A percentile compares a stretch with the other conserved stretches of the same genome.
Evolutionary conservation across 2,797 vertebrate genomes (phyloP).

Genomic region (Otus scops): DNA sequence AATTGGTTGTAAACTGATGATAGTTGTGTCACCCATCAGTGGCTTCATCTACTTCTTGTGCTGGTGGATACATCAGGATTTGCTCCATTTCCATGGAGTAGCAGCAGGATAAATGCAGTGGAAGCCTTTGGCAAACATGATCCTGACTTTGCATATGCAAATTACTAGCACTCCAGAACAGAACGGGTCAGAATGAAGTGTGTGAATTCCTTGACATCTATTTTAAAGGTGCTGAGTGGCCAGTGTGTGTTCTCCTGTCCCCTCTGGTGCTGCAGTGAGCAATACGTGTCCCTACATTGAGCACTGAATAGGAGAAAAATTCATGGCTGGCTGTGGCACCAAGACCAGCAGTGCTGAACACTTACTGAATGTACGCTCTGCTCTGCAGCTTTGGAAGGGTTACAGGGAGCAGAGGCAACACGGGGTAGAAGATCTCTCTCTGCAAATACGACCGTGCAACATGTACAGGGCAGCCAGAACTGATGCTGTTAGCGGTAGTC

Average conservation of each 20-base stretch:
- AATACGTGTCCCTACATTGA: neutral
- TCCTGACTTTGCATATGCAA: neutral
- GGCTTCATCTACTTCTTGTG: neutral
- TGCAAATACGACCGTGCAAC: accelerated
- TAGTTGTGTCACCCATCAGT: neutral
- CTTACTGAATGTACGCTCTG: neutral
- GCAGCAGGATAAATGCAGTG: neutral
- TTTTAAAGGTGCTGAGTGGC: neutral
- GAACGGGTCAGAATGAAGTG: neutral
- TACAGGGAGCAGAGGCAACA: neutral
- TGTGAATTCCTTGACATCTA: neutral
- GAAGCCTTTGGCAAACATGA: neutral
- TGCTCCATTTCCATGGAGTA: neutral
- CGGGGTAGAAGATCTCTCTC: neutral
- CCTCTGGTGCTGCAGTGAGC: neutral
- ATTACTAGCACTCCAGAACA: neutral
- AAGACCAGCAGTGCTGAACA: neutral
- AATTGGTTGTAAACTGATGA: neutral
- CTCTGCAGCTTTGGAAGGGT: neutral
- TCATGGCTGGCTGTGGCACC: neutral
- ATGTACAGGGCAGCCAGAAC: accelerated
- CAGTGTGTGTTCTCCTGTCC: neutral
- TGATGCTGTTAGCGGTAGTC: neutral
- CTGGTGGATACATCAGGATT: neutral
- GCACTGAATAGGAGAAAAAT: neutral